A percentile compares a stretch with the other conserved stretches of the same genome.
phyloP scores from a whole-genome alignment of 2,797 vertebrate species.

The Mormyrops boulengeri region DNA sequence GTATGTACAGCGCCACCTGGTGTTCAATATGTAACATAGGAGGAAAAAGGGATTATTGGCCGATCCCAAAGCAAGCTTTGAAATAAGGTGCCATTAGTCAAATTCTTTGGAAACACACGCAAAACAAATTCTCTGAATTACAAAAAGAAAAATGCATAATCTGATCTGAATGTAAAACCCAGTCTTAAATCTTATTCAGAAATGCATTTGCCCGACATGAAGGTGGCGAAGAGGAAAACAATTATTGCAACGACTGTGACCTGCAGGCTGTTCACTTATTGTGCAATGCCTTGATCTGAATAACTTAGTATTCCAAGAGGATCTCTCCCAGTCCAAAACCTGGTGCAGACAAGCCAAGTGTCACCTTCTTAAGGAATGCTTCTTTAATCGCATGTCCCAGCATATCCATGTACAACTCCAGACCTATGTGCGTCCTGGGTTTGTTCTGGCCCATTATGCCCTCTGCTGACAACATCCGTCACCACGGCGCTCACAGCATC shows the following conservation, averaged over 20 bases:
- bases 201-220: neutral
- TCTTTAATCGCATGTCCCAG: neutral
- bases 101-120: neutral
- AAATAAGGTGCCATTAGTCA: neutral
- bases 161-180: neutral
- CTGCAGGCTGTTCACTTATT: neutral
- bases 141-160: neutral
- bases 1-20: slow-evolving; percentile 20
- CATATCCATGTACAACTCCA: neutral
- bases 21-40: neutral
- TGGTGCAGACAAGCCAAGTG: neutral
- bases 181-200: neutral
- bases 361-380: neutral
- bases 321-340: neutral
- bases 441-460: neutral
- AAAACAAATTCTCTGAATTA: neutral
- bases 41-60: neutral
- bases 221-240: neutral
- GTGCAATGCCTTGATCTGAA: neutral
- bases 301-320: neutral
- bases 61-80: neutral
- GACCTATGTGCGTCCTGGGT: neutral
- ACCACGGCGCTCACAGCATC: neutral
- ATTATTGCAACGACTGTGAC: neutral
- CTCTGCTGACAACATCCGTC: neutral